Evolutionary conservation across 30 jellyfish, hydroid and myxozoan genomes (phyloP).

Genomic region (Chrysaora quinquecirrha): DNA sequence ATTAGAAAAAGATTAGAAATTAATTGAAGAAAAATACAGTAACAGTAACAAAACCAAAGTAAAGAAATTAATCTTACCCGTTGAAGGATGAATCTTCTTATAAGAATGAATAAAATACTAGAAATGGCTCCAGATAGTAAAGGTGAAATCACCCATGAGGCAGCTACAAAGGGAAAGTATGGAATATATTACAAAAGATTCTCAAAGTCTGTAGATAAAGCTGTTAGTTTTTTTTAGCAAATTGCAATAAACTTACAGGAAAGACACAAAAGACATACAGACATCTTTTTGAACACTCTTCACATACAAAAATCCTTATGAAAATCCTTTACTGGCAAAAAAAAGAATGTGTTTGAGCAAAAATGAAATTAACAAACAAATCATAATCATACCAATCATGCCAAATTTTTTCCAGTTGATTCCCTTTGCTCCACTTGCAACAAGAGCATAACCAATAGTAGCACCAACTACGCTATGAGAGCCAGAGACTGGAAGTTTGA

Average conservation of each 20-base stretch:
- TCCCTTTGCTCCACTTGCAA: conserved; percentile 82
- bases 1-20: too few relatives aligned
- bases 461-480: conserved; percentile 98
- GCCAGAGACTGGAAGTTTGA: conserved; percentile 93
- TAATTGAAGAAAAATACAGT: too few relatives aligned
- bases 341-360: too few relatives aligned
- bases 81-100: conserved; percentile 58
- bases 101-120: conserved; percentile 48
- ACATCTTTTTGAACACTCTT: too few relatives aligned
- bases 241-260: too few relatives aligned
- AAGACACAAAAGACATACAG: too few relatives aligned
- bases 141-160: conserved; percentile 98
- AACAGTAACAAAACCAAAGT: too few relatives aligned
- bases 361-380: background rate
- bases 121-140: conserved; percentile 83
- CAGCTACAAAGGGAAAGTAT: conserved; percentile 81
- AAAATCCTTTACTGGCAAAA: too few relatives aligned
- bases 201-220: background rate
- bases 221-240: too few relatives aligned
- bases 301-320: too few relatives aligned
- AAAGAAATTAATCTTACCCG: conserved; percentile 77
- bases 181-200: background rate
- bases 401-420: conserved; percentile 88
- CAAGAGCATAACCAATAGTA: conserved; percentile 91
- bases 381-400: conserved; percentile 58